Percentiles rank a stretch among this genome's conserved stretches.
Evolutionary conservation across 2,797 vertebrate genomes (phyloP).

Genomic region (Lacerta agilis): DNA sequence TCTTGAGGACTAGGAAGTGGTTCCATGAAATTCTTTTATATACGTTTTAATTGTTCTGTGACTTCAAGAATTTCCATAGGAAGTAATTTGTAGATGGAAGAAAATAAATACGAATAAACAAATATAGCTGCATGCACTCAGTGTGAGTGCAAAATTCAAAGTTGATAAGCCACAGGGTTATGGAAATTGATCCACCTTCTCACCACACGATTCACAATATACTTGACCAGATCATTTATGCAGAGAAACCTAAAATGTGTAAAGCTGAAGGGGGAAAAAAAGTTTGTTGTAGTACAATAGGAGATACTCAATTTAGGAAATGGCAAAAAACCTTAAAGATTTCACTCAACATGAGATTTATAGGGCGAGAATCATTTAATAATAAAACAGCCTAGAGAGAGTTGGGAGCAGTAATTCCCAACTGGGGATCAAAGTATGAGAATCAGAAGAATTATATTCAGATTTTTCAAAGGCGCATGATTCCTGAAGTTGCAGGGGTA

Average conservation of each 20-base stretch:
- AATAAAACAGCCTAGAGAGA: not conserved
- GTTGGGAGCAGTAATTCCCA: constrained; percentile 2
- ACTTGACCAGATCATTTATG: not conserved
- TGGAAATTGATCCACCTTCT: not conserved
- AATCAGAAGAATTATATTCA: not conserved
- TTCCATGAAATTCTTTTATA: no score
- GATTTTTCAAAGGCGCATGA: not conserved
- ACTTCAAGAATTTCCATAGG: no score
- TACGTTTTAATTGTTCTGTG: no score
- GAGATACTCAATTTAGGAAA: not conserved
- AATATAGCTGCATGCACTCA: no score
- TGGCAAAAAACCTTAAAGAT: not conserved
- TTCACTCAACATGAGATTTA: not conserved
- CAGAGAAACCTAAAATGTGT: not conserved
- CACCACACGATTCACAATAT: not conserved
- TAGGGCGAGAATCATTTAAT: constrained; percentile 3
- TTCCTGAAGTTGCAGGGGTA: not conserved
- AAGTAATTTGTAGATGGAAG: no score
- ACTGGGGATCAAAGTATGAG: not conserved
- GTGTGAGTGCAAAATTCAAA: not conserved
- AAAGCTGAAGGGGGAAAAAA: not conserved
- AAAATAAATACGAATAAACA: no score
- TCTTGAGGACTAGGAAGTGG: no score
- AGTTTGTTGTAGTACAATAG: not conserved
- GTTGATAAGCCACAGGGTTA: not conserved